A percentile compares a stretch with the other conserved stretches of the same genome.
These are phyloP conservation scores for Electrophaes corylata DNA, from an alignment of 2,888 invertebrate genomes.

Conservation along the genomic window DNA sequence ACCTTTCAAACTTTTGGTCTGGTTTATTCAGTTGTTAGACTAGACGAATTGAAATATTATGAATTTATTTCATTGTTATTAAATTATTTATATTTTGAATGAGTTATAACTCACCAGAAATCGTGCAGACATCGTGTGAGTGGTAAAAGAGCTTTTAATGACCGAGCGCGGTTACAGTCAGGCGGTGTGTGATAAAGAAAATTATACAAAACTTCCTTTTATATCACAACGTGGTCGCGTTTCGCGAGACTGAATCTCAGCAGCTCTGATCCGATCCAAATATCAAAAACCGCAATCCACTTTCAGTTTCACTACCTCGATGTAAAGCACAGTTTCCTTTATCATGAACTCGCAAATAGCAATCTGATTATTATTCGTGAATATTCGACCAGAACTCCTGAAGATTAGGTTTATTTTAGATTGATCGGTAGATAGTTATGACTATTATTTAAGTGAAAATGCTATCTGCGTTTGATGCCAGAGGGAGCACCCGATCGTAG, in stretches of 20 bases:
- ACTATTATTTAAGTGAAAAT: constrained; percentile 57
- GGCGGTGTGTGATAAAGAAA: constrained; percentile 79
- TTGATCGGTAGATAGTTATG: constrained; percentile 27
- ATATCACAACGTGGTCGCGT: constrained; percentile 81
- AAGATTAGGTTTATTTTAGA: constrained; percentile 45
- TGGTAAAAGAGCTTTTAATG: constrained; percentile 50
- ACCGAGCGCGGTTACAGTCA: constrained; percentile 69
- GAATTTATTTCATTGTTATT: neutral
- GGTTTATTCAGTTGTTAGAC: too few species aligned
- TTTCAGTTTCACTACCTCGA: constrained; percentile 44
- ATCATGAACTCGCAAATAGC: constrained; percentile 21
- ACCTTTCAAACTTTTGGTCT: too few species aligned
- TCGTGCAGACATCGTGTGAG: constrained; percentile 74
- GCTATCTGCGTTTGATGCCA: constrained; percentile 45
- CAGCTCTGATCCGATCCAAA: constrained; percentile 56
- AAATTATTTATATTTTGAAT: neutral
- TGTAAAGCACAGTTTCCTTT: constrained; percentile 45
- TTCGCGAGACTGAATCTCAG: constrained; percentile 79
- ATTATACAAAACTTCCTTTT: constrained; percentile 82
- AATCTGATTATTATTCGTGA: constrained; percentile 36
- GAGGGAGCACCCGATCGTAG: constrained; percentile 46
- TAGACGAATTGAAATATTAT: neutral
- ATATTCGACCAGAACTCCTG: constrained; percentile 46
- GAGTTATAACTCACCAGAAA: constrained; percentile 73
- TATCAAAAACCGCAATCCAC: constrained; percentile 36